A percentile compares a stretch with the other conserved stretches of the same genome.
These are phyloP conservation scores for Chironomus riparius DNA, from an alignment of 2,888 invertebrate species.

Conservation along the genomic window DNA sequence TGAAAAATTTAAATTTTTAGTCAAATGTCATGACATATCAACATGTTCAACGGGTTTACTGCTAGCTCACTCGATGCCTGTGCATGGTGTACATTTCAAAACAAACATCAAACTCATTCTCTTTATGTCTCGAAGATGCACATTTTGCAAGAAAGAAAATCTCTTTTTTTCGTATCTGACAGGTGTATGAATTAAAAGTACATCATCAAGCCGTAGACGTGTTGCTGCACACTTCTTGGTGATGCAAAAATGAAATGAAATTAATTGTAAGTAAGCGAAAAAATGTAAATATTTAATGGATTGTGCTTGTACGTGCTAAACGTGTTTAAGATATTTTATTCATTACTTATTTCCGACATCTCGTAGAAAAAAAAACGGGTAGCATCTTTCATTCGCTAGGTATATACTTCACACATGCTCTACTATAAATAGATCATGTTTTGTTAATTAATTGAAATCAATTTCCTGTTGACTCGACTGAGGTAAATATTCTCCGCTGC, in stretches of 20 bases:
- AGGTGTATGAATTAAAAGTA: constrained; percentile 17
- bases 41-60: not conserved
- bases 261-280: not conserved
- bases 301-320: constrained; percentile 25
- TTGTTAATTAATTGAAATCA: constrained; percentile 27
- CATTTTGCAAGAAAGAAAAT: not conserved
- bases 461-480: constrained; percentile 25
- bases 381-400: not conserved
- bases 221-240: not conserved
- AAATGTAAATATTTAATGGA: constrained; percentile 12
- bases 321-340: constrained; percentile 18
- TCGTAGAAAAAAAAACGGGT: not conserved
- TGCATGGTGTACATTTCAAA: not conserved
- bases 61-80: not conserved
- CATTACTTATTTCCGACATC: constrained; percentile 24
- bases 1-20: not conserved
- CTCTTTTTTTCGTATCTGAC: constrained; percentile 3
- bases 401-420: constrained; percentile 22
- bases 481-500: constrained; percentile 8
- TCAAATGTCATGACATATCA: not conserved
- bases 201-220: not conserved
- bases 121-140: not conserved
- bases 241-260: not conserved
- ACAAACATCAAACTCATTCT: not conserved
- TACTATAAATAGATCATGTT: constrained; percentile 20